Evolutionary conservation across 2,888 invertebrate species (phyloP).

Genomic region (Cerastis rubricosa): DNA sequence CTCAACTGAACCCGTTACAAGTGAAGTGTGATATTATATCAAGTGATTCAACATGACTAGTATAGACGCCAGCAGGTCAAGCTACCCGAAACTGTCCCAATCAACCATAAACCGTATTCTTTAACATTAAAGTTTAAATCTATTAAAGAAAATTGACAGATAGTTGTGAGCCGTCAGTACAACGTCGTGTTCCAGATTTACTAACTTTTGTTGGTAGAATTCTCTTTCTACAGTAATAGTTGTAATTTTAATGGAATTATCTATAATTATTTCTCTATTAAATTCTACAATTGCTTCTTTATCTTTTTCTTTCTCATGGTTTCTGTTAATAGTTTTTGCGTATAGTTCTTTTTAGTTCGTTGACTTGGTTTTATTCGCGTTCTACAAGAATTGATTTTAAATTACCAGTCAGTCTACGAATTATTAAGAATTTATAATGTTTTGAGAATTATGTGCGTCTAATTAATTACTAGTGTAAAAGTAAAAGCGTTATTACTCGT

Average conservation of each 20-base stretch:
- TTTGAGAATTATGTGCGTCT: slow-evolving; percentile 5
- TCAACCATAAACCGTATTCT: too few species aligned
- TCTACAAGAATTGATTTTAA: neutral
- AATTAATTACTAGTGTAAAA: slow-evolving; percentile 21
- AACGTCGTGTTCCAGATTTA: slow-evolving; percentile 51
- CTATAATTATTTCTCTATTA: slow-evolving; percentile 60
- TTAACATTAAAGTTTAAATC: too few species aligned
- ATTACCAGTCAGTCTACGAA: too few species aligned
- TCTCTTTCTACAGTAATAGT: slow-evolving; percentile 54
- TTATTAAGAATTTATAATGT: neutral
- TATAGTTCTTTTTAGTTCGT: neutral
- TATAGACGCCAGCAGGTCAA: neutral
- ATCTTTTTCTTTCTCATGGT: slow-evolving; percentile 31
- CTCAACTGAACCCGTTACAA: slow-evolving; percentile 32
- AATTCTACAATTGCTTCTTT: slow-evolving; percentile 34
- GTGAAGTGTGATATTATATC: slow-evolving; percentile 45
- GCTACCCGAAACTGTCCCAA: too few species aligned
- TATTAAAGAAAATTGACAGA: too few species aligned
- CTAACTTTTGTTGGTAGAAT: slow-evolving; percentile 55
- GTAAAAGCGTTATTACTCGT: slow-evolving; percentile 5
- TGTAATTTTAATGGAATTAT: slow-evolving; percentile 60
- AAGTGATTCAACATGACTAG: slow-evolving; percentile 41
- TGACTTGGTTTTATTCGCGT: neutral
- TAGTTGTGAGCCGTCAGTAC: slow-evolving; percentile 22
- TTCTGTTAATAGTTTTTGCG: neutral